Conservation (phyloP, 2,888 invertebrate species). For the Allygus modestus region DNA sequence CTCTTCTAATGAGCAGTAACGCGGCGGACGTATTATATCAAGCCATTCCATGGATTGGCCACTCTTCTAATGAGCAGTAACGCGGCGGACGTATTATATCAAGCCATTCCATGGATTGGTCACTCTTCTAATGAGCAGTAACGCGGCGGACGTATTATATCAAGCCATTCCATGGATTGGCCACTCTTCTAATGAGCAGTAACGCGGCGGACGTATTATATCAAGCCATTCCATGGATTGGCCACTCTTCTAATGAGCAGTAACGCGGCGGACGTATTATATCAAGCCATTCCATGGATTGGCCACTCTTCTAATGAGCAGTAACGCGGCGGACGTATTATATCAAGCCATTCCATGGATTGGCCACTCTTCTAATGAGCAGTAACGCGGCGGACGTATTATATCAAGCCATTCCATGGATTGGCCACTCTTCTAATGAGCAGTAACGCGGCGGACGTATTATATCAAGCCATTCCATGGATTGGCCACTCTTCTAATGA, state of each 20-base stretch:
- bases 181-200: constrained; percentile 5
- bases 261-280: constrained; percentile 2
- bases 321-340: not conserved
- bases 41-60: constrained; percentile 28
- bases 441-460: not conserved
- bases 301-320: constrained; percentile 15
- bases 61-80: not conserved
- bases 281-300: constrained; percentile 14
- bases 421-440: constrained; percentile 20
- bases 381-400: not conserved
- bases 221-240: constrained; percentile 14
- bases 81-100: constrained; percentile 3
- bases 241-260: constrained; percentile 10
- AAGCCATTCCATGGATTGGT: constrained; percentile 12
- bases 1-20: not conserved
- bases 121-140: constrained; percentile 5
- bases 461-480: constrained; percentile 14
- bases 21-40: constrained; percentile 3
- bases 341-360: constrained; percentile 14
- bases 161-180: constrained; percentile 20
- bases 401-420: constrained; percentile 14
- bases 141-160: constrained; percentile 1
- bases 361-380: constrained; percentile 20
- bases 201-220: constrained; percentile 8
- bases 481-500: constrained; percentile 20